Conservation (phyloP, 2,888 invertebrate genomes). For the Hipparchia sbordonii region DNA sequence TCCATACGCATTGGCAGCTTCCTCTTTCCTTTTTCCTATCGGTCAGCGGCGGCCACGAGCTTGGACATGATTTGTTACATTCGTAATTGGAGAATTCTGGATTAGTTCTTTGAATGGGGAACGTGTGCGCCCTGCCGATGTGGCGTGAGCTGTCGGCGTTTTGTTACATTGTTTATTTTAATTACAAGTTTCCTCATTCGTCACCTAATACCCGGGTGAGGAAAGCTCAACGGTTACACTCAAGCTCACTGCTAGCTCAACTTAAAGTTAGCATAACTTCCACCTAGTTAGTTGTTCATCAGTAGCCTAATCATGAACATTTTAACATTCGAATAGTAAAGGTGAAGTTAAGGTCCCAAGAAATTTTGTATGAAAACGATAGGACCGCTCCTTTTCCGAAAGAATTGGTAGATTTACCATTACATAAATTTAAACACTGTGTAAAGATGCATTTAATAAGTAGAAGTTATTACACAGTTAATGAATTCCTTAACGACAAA, state of each 20-base stretch:
- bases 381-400: too few species aligned
- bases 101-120: slow-evolving; percentile 17
- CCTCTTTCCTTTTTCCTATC: slow-evolving; percentile 83
- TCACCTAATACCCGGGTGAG: not conserved
- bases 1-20: slow-evolving; percentile 78
- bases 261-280: not conserved
- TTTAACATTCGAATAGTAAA: too few species aligned
- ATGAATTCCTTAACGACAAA: too few species aligned
- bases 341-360: too few species aligned
- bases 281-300: too few species aligned
- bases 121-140: slow-evolving; percentile 10
- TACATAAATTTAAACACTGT: too few species aligned
- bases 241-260: not conserved
- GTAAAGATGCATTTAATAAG: too few species aligned
- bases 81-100: slow-evolving; percentile 36
- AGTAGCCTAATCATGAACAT: too few species aligned
- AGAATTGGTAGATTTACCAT: too few species aligned
- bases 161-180: not conserved
- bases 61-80: slow-evolving; percentile 48
- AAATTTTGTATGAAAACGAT: too few species aligned
- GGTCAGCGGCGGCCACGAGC: slow-evolving; percentile 73
- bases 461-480: too few species aligned
- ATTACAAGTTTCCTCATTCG: not conserved
- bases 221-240: not conserved
- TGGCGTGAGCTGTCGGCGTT: not conserved